phyloP scores from a whole-genome alignment of 1,140 invertebrate genomes.

The Drosophila grimshawi region DNA sequence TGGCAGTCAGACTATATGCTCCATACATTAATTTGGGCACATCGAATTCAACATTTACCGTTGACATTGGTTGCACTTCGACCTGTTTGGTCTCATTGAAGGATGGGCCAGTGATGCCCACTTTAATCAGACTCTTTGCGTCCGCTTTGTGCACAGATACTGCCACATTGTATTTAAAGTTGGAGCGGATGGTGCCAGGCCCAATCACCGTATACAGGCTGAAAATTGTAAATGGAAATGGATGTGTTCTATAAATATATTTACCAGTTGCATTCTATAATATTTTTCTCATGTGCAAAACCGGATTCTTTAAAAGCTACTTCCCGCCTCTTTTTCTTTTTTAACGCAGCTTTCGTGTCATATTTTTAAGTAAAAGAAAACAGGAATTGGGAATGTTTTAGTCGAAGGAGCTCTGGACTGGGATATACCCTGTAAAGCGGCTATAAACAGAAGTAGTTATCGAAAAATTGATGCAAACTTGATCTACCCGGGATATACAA shows the following conservation, averaged over 20 bases:
- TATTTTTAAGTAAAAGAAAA: too few species aligned
- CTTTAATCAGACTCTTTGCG: slow-evolving; percentile 87
- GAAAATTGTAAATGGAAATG: slow-evolving; percentile 47
- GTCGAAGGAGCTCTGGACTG: background rate
- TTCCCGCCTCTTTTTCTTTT: too few species aligned
- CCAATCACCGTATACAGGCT: slow-evolving; percentile 92
- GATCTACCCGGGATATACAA: too few species aligned
- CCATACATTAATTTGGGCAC: slow-evolving; percentile 90
- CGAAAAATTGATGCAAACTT: too few species aligned
- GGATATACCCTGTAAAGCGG: too few species aligned
- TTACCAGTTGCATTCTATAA: background rate
- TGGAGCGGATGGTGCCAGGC: slow-evolving; percentile 91
- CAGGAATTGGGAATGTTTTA: background rate
- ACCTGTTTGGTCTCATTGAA: slow-evolving; percentile 89
- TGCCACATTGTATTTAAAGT: slow-evolving; percentile 92
- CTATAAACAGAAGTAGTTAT: too few species aligned
- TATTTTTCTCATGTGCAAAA: background rate
- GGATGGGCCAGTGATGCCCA: slow-evolving; percentile 90
- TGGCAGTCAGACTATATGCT: slow-evolving; percentile 90
- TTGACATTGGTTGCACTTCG: slow-evolving; percentile 88
- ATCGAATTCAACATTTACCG: slow-evolving; percentile 88
- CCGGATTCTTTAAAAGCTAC: background rate
- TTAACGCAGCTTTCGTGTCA: background rate
- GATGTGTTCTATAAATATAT: background rate
- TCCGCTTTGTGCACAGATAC: slow-evolving; percentile 88